A percentile compares a stretch with the other conserved stretches of the same genome.
phyloP scores from a whole-genome alignment of 2,888 invertebrate species.

The Perithous albicinctus region DNA sequence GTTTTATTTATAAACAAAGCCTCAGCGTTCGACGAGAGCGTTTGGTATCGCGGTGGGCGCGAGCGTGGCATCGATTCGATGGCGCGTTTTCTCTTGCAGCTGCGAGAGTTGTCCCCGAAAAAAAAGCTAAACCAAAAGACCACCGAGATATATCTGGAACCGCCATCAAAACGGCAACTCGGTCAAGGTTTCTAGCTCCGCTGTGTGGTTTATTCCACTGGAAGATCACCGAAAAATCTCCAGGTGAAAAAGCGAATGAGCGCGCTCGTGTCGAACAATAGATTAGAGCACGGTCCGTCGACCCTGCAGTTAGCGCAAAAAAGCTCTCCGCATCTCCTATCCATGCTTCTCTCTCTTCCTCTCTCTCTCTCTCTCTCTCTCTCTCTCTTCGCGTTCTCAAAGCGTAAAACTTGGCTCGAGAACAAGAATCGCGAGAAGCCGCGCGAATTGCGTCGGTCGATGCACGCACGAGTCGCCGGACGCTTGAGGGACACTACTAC shows the following conservation, averaged over 20 bases:
- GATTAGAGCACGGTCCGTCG: constrained; percentile 49
- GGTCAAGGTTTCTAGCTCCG: constrained; percentile 23
- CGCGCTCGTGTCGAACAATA: constrained; percentile 16
- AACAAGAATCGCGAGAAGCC: constrained; percentile 59
- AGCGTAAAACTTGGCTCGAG: constrained; percentile 56
- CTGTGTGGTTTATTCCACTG: background rate
- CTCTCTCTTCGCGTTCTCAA: background rate
- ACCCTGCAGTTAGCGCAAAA: constrained; percentile 43
- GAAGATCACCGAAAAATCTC: constrained; percentile 1
- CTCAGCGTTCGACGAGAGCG: constrained; percentile 66
- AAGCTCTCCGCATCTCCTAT: background rate
- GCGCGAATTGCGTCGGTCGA: constrained; percentile 65
- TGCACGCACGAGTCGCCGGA: constrained; percentile 48
- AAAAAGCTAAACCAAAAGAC: background rate
- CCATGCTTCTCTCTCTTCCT: background rate
- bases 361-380: background rate
- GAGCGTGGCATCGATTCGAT: constrained; percentile 45
- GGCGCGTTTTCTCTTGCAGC: background rate
- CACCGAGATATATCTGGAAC: constrained; percentile 22
- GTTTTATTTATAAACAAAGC: constrained; percentile 81
- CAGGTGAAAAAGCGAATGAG: background rate
- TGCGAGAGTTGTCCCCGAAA: background rate
- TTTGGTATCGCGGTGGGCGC: constrained; percentile 28
- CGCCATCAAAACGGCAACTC: constrained; percentile 7
- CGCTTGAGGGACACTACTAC: constrained; percentile 14